phyloP scores from a whole-genome alignment of 92 coral and sea anemone genomes.

The Plumapathes pennacea region DNA sequence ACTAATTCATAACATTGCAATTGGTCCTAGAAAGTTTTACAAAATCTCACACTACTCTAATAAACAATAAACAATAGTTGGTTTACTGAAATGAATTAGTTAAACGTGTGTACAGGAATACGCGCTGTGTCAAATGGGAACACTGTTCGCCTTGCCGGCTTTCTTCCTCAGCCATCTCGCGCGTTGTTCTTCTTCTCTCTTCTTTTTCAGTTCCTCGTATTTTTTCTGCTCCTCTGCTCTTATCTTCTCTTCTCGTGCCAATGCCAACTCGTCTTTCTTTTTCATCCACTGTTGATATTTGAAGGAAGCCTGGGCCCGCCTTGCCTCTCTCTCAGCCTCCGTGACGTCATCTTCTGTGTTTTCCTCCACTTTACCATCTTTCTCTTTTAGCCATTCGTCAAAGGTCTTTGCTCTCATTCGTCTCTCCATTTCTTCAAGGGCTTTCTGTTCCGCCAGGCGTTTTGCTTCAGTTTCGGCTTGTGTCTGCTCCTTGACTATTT shows the following conservation, averaged over 20 bases:
- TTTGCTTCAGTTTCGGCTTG: constrained; percentile 9
- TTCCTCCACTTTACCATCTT: constrained; percentile 2
- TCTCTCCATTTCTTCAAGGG: not conserved
- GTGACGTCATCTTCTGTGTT: not conserved
- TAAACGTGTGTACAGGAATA: too few species aligned
- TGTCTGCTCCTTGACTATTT: constrained; percentile 8
- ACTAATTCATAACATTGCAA: too few species aligned
- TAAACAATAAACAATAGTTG: too few species aligned
- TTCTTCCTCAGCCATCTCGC: constrained; percentile 8
- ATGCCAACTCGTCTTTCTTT: constrained; percentile 16
- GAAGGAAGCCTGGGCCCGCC: constrained; percentile 2
- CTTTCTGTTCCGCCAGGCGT: constrained; percentile 6
- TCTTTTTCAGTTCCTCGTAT: constrained; percentile 11
- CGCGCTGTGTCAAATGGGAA: too few species aligned
- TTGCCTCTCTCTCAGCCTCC: constrained; percentile 7
- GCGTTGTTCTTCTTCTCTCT: constrained; percentile 19
- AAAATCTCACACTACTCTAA: too few species aligned
- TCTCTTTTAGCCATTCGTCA: constrained; percentile 44
- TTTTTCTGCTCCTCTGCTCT: constrained; percentile 9
- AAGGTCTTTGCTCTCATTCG: constrained; percentile 24
- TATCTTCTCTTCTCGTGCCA: constrained; percentile 14
- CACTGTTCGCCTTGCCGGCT: too few species aligned
- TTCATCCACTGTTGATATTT: constrained; percentile 31
- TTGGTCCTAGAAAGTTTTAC: too few species aligned
- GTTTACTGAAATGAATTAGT: too few species aligned